Base-by-base conservation (phyloP, 2,113 vertebrate genomes). In the Actenoides lindsayi region DNA sequence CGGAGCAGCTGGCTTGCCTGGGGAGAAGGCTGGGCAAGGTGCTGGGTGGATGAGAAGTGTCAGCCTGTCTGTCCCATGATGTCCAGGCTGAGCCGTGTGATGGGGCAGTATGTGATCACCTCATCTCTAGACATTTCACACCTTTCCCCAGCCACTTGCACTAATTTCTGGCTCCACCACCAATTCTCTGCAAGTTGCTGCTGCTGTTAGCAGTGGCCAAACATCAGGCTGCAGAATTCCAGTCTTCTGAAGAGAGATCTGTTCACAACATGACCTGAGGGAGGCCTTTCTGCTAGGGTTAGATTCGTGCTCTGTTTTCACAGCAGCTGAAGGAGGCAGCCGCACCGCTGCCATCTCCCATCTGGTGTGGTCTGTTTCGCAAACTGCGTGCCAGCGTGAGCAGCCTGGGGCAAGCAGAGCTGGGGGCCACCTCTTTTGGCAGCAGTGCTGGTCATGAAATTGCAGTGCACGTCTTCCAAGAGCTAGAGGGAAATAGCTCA, bases 321-420 rank as follows among this genome's bases (percentile, higher is more conserved):
- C 53, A 51, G 82, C 53, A 65, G 79, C 63, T 53, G 9, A 30
- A 39, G 37, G 81, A 77, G 81, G 48, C 76, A 63, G 64, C 48
- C 1, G 2, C 1, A 0, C 39, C 3, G 1, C 48, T 67, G 41
- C 77, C 23, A 11, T 46, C 50, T 82, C 41, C 39, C 33, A 10
- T 33, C 67, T 75, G 68, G 30, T 65, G 80, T 17, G 62, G 28
- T 65, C 39, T 23, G 73, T 1, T 83, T 82, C 1, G 2, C 39
- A 42, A n/a, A 53, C 39, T 21, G 56, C 0, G 2, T 37, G 56
- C 21, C 0, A 0, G 39, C 0, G 0, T 33, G 53, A n/a, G n/a
- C 62, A 87, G 84, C 65, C 62, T 79, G 81, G 65, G 82, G 75
- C 0, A 0, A 85, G 59, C 78, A 35, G 67, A 56, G 65, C 51